A percentile compares a stretch with the other conserved stretches of the same genome.
phyloP scores from a whole-genome alignment of 1,140 invertebrate species.

The Aphelenchoides avenae region DNA sequence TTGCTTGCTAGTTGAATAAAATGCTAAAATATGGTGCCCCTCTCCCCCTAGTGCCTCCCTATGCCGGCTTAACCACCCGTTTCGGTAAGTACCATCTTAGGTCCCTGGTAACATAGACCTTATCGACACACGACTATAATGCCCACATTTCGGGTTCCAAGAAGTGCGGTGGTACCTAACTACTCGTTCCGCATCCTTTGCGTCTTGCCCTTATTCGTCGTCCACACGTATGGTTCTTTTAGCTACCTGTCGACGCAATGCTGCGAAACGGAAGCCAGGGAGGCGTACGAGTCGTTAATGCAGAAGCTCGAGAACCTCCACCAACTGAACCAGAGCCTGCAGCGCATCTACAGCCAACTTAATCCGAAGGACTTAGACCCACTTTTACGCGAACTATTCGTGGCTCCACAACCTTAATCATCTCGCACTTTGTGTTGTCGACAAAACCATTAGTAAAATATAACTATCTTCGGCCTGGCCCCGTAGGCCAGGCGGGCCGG shows the following conservation, averaged over 20 bases:
- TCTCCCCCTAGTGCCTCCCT: neutral
- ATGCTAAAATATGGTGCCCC: too few relatives aligned
- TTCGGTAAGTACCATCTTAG: neutral
- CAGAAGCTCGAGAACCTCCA: slow-evolving; percentile 12
- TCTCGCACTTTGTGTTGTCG: too few relatives aligned
- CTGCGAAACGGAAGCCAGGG: slow-evolving; percentile 3
- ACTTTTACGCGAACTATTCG: slow-evolving; percentile 20
- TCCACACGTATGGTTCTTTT: slow-evolving; percentile 2
- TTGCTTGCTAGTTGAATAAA: too few relatives aligned
- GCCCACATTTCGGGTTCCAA: slow-evolving; percentile 15
- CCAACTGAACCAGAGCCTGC: slow-evolving; percentile 16
- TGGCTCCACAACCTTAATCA: too few relatives aligned
- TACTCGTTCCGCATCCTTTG: too few relatives aligned
- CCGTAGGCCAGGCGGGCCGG: too few relatives aligned
- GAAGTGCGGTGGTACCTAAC: neutral
- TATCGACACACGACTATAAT: slow-evolving; percentile 11
- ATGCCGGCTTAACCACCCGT: neutral
- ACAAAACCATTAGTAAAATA: too few relatives aligned
- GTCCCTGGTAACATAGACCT: slow-evolving; percentile 3
- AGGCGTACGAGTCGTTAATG: slow-evolving; percentile 16
- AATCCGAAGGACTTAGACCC: slow-evolving; percentile 30
- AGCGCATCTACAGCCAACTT: slow-evolving; percentile 22
- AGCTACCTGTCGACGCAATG: slow-evolving; percentile 20
- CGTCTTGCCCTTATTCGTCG: too few relatives aligned
- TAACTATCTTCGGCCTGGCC: too few relatives aligned